Percentiles rank a stretch among this genome's conserved stretches.
phyloP scores from a whole-genome alignment of 1,140 invertebrate species.

The Cotesia vestalis region DNA sequence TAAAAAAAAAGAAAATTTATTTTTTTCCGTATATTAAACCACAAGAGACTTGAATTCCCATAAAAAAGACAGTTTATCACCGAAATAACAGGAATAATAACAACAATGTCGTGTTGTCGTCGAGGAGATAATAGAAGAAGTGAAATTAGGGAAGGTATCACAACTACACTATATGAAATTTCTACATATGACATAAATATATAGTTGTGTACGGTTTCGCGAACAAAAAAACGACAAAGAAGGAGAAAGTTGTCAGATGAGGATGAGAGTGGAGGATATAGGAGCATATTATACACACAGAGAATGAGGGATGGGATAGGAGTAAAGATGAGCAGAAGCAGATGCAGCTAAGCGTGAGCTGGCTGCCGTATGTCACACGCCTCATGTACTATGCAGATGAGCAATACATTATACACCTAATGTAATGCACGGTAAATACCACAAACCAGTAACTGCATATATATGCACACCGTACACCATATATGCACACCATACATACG shows the following conservation, averaged over 20 bases:
- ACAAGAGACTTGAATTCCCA: too few relatives aligned
- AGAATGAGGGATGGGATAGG: slow-evolving; percentile 27
- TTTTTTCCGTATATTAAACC: too few relatives aligned
- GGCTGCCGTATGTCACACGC: slow-evolving; percentile 53
- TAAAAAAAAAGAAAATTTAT: too few relatives aligned
- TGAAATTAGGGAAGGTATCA: too few relatives aligned
- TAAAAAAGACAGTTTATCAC: too few relatives aligned
- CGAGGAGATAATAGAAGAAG: too few relatives aligned
- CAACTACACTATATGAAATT: too few relatives aligned
- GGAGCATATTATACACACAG: slow-evolving; percentile 12
- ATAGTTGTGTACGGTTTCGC: neutral
- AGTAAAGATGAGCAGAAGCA: slow-evolving; percentile 43
- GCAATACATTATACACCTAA: slow-evolving; percentile 45
- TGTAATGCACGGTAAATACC: slow-evolving; percentile 43
- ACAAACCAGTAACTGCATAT: slow-evolving; percentile 37
- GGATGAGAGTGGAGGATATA: slow-evolving; percentile 6
- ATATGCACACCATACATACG: too few relatives aligned
- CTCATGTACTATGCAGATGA: slow-evolving; percentile 50
- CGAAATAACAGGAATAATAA: too few relatives aligned
- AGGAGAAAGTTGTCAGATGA: slow-evolving; percentile 4
- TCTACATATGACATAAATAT: too few relatives aligned
- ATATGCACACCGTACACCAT: too few relatives aligned
- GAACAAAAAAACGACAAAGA: slow-evolving; percentile 9
- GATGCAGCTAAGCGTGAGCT: slow-evolving; percentile 43
- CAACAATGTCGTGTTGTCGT: too few relatives aligned